Base-by-base conservation (phyloP, 2,888 invertebrate genomes). In the Orthosia gothica region DNA sequence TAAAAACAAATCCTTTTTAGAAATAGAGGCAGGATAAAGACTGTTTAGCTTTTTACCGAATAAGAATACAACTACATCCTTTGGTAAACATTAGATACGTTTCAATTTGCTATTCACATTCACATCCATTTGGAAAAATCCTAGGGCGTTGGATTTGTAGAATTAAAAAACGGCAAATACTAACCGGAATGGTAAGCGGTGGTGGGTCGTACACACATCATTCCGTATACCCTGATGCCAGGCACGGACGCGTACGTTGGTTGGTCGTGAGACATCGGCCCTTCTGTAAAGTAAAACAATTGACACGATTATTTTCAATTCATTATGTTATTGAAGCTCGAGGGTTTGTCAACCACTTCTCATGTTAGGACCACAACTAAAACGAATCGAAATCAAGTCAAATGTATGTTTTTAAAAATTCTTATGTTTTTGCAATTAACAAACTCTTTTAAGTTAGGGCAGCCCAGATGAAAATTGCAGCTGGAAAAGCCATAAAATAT, bases 191-290 rank as follows among this genome's bases (percentile, higher is more conserved):
- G 92, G 81, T 94, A 94, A 75, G 93, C 89, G 40, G 95, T 92
- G 3, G 93, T 93, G 0, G 97, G 97, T 77, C 97, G 96, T 0
- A 98, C 98, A 91, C 99, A 99, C 98, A 99, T 98, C 99, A 99
- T 99, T 61, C 99, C 99, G 91, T 98, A 99, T 0, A 99, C 99
- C 83, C 99, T 97, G 82, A 99, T 99, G 2, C 99, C 99, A 5
- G 99, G 99, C 15, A 99, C 99, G 86, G 99, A 98, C 4, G 99
- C 99, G 91, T 99, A 99, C 0, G 99, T 98, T 18, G 99, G 99
- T 92, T 99, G 99, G 92, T 99, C 99, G 92, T 99, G 99, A 15
- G 98, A 98, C 98, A 99, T 98, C 69, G 99, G 99, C 18, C 99
- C 99, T 96, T 99, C 99, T 99, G 97, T 64, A 91, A 93, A 26